These are phyloP conservation scores for Leptobrachium ailaonicum DNA, from an alignment of 2,113 vertebrate genomes.

Conservation along the genomic window DNA sequence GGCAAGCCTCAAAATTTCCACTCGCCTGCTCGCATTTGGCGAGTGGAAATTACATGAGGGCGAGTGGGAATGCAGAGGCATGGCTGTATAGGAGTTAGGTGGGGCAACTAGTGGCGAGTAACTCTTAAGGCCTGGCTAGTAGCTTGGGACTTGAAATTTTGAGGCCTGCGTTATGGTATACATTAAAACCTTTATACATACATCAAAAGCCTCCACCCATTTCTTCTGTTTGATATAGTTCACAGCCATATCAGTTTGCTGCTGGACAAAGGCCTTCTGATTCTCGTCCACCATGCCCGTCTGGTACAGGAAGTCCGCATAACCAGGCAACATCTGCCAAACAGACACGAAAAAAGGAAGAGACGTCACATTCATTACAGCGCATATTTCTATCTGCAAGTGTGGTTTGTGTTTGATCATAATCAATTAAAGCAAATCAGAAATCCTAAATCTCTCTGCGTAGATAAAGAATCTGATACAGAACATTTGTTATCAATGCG, in stretches of 20 bases:
- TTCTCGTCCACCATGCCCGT: constrained; percentile 67
- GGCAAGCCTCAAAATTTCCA: too few species aligned
- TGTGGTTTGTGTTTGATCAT: constrained; percentile 23
- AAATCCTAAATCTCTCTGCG: background rate
- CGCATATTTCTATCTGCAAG: constrained; percentile 18
- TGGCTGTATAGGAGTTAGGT: too few species aligned
- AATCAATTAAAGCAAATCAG: constrained; percentile 22
- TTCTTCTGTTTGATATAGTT: constrained; percentile 72
- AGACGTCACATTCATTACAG: background rate
- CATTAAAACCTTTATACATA: constrained; percentile 54
- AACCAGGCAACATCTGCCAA: constrained; percentile 70
- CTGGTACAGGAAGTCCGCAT: constrained; percentile 71
- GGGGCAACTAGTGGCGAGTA: too few species aligned
- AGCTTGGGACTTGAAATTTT: too few species aligned
- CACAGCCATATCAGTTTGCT: constrained; percentile 65
- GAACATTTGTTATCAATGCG: constrained; percentile 52
- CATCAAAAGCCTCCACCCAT: constrained; percentile 75
- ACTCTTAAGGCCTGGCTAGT: too few species aligned
- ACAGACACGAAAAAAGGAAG: background rate
- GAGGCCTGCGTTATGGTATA: background rate
- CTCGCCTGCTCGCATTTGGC: too few species aligned
- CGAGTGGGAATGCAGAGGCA: too few species aligned
- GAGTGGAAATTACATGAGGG: too few species aligned
- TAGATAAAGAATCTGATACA: constrained; percentile 9
- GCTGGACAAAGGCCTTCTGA: constrained; percentile 63